Conservation (phyloP, 2,113 vertebrate genomes). For the Ictalurus furcatus region DNA sequence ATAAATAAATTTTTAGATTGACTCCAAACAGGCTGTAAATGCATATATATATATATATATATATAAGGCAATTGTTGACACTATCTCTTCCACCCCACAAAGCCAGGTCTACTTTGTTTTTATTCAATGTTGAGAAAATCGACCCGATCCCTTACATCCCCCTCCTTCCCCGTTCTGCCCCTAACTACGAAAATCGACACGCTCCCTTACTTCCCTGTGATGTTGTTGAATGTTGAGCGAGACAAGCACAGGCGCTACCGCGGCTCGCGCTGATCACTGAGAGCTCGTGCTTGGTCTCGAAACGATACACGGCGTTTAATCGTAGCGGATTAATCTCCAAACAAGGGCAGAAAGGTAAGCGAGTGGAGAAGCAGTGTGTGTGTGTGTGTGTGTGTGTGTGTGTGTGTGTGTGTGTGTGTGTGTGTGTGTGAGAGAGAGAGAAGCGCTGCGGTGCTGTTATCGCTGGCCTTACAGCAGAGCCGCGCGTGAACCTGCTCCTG, state of each 20-base stretch:
- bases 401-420: background rate
- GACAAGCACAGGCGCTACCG: background rate
- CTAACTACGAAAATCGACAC: background rate
- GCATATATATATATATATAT: too few relatives aligned
- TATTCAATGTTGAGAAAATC: background rate
- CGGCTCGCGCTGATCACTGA: background rate
- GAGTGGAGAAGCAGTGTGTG: background rate
- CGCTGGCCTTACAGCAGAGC: background rate
- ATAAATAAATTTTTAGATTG: too few relatives aligned
- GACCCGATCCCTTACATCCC: background rate
- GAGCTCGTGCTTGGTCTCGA: background rate
- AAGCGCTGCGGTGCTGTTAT: background rate
- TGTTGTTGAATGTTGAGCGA: background rate
- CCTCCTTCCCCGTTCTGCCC: background rate
- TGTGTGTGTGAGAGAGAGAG: background rate
- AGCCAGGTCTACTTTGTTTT: background rate
- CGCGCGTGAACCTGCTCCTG: background rate
- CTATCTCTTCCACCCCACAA: background rate
- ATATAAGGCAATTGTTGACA: background rate
- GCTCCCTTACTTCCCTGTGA: background rate
- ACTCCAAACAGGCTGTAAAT: too few relatives aligned
- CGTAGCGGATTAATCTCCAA: background rate
- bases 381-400: background rate
- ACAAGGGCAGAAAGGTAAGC: background rate
- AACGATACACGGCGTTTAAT: background rate